Conservation (phyloP, 2,888 invertebrate species). For the Machimus rusticus region DNA sequence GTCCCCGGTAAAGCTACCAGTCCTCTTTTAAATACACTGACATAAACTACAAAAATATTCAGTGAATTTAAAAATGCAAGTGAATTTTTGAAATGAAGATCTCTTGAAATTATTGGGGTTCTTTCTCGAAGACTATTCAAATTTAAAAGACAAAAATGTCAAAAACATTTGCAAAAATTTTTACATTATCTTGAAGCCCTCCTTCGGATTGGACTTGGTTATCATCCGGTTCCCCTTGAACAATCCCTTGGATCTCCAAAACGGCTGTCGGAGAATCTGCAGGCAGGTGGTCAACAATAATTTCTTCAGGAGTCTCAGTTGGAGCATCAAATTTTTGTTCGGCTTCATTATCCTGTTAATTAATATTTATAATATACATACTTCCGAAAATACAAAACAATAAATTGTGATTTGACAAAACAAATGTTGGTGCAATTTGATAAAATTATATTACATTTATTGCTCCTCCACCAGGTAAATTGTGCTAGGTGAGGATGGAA, state of each 20-base stretch:
- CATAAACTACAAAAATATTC: neutral
- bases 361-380: neutral
- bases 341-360: neutral
- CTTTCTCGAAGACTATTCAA: neutral
- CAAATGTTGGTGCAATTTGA: neutral
- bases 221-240: constrained; percentile 62
- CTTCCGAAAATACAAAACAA: neutral
- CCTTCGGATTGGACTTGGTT: constrained; percentile 63
- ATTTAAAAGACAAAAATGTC: neutral
- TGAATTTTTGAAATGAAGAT: neutral
- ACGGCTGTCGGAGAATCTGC: constrained; percentile 57
- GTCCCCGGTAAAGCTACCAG: neutral
- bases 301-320: neutral
- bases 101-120: no score
- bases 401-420: neutral
- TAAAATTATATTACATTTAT: neutral
- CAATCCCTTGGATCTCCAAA: constrained; percentile 61
- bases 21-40: neutral
- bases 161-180: constrained; percentile 50
- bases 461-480: neutral
- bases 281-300: neutral
- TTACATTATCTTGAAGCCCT: constrained; percentile 51
- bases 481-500: neutral
- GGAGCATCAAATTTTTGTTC: neutral
- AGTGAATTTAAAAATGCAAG: neutral